These are phyloP conservation scores for Lordiphosa clarofinis DNA, from an alignment of 1,140 invertebrate species.

Conservation along the genomic window DNA sequence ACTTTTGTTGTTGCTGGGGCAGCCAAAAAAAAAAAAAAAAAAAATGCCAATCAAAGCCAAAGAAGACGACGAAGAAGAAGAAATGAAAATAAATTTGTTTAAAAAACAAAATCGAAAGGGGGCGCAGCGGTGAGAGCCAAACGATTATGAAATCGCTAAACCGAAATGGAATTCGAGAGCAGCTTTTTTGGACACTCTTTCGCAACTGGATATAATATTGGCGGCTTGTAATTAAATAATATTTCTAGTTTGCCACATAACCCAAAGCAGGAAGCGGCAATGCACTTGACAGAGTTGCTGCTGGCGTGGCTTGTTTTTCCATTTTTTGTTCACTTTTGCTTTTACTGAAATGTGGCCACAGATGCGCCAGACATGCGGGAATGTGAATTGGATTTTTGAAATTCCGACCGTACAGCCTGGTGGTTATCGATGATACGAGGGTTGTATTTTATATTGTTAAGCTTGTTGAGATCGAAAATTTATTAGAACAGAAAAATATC, in stretches of 20 bases:
- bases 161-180: constrained; percentile 54
- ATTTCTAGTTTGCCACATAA: constrained; percentile 59
- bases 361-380: constrained; percentile 34
- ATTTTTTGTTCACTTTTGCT: constrained; percentile 71
- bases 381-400: constrained; percentile 55
- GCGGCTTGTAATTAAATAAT: constrained; percentile 66
- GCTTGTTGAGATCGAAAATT: too few relatives aligned
- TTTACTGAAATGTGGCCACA: constrained; percentile 53
- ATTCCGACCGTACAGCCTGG: constrained; percentile 35
- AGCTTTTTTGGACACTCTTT: constrained; percentile 28
- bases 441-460: too few relatives aligned
- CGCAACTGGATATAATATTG: constrained; percentile 28
- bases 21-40: constrained; percentile 35
- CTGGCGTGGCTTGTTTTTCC: constrained; percentile 18
- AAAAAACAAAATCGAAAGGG: constrained; percentile 46
- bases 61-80: constrained; percentile 25
- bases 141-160: constrained; percentile 66
- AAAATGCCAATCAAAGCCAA: constrained; percentile 45
- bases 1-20: constrained; percentile 64
- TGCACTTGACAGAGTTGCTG: constrained; percentile 60
- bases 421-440: constrained; percentile 14
- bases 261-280: constrained; percentile 56
- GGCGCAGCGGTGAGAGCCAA: constrained; percentile 46
- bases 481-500: too few relatives aligned
- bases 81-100: constrained; percentile 53